Evolutionary conservation across 2,113 vertebrate genomes (phyloP), one percentile per base, ranked within the genome.

Genomic region (Pachyramphus minor): DNA sequence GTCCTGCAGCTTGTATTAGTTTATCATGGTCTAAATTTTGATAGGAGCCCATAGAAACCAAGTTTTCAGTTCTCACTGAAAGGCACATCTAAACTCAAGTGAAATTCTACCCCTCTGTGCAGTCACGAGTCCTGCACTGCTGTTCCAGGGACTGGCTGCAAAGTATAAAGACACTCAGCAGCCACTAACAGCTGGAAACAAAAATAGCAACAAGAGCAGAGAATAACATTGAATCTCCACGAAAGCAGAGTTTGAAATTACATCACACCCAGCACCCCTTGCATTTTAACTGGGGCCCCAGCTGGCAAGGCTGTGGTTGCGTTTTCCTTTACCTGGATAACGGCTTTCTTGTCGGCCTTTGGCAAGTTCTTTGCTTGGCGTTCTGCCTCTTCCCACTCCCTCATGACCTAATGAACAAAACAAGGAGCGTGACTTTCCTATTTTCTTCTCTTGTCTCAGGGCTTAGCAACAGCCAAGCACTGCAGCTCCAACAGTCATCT

Each of bases 301-400:
- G 72, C 10, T 14, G 15, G 6, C 66, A 89, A 72, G 15, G 33
- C 0, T 71, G 53, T 30, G 44, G 60, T 45, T 8, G 24, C 1
- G 7, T 56, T 92, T 62, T 50, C 18, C 23, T 78, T 97, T 97
- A 99, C 99, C 99, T 99, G 99, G 96, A 99, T 99, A 81, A 99
- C 99, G 3, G 99, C 99, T 93, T 99, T 99, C 98, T 99, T 99
- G 95, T 99, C 99, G 0, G 99, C 98, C 56, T 99, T 99, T 24
- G 99, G 99, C 92, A 99, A 98, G 90, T 98, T 99, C 98, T 99
- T 99, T 11, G 99, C 99, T 95, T 99, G 98, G 75, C 98, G 98
- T 96, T 99, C 99, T 3, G 99, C 99, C 78, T 99, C 99, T 77
- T 99, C 99, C 99, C 99, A 99, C 97, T 99, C 99, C 81, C 99